Conservation (phyloP, 2,113 vertebrate genomes). For the Loxodonta africana region DNA sequence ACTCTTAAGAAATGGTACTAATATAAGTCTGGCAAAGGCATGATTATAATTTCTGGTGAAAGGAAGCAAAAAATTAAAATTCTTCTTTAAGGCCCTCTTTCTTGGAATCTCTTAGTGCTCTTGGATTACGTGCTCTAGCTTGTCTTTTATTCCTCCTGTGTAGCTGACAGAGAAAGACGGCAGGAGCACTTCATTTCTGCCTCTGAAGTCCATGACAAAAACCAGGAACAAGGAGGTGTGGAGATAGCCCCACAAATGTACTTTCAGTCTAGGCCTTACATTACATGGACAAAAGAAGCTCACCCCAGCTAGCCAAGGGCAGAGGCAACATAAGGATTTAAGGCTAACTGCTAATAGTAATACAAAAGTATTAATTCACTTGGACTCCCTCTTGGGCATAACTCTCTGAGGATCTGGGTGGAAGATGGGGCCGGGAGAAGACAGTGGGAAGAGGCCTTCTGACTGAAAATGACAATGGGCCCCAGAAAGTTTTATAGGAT, state of each 20-base stretch:
- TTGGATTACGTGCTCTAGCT: neutral
- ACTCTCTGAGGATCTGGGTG: neutral
- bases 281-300: neutral
- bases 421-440: neutral
- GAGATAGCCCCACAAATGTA: neutral
- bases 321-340: neutral
- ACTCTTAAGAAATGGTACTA: neutral
- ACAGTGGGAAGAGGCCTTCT: neutral
- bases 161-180: neutral
- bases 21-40: neutral
- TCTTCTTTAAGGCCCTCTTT: neutral
- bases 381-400: neutral
- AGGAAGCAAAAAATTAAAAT: slow-evolving; percentile 14
- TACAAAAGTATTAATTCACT: slow-evolving; percentile 9
- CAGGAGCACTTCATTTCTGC: slow-evolving; percentile 17
- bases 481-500: neutral
- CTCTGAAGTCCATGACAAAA: neutral
- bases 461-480: neutral
- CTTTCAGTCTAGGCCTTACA: neutral
- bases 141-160: neutral
- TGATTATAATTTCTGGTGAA: neutral
- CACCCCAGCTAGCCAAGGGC: neutral
- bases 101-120: neutral
- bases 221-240: neutral
- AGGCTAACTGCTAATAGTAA: slow-evolving; percentile 32